Base-by-base conservation (phyloP, 2,797 vertebrate species). In the Adrianichthys oophorus region DNA sequence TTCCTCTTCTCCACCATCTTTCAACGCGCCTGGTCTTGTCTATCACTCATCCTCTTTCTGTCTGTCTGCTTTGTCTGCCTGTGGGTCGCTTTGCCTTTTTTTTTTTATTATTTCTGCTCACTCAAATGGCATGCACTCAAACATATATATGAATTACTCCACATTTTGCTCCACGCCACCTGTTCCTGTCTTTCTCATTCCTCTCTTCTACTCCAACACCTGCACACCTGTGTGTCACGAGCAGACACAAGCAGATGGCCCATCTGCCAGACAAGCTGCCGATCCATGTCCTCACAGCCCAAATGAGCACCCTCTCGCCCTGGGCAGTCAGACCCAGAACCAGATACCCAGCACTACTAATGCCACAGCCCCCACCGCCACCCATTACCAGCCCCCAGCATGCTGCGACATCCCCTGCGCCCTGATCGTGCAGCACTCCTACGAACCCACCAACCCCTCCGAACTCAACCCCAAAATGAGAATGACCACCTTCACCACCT, bases 331-430 rank as follows among this genome's bases (percentile, higher is more conserved):
- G 44, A 68, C 62, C 70, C 88, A 85, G 65, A 86, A 83, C 77
- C 85, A 85, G 79, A 85, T 48, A 74, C 42, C 78, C 56, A 80
- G 77, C 78, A 62, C 75, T 5, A 46, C 65, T 79, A 85, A 84
- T 85, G 70, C 84, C 70, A 73, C 59, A 32, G 80, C 71, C 69
- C 78, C 84, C 50, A 72, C 62, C 4, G 55, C 82, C 79, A 80
- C 84, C 74, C 87, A 74, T 84, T 92, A 91, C 89, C 89, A 92
- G 80, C 83, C 90, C 74, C 85, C 92, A 65, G 87, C 91, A 82
- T 92, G 91, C 87, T 92, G 91, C 58, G 87, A 92, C 78, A 89
- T 91, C 48, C 91, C 92, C 61, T 89, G 88, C 4, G 88, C 87
- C 62, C 77, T 89, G 72, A 89, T 90, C 2, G 84, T 91, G 69